Evolutionary conservation across 2,113 vertebrate genomes (phyloP), one percentile per base, ranked within the genome.

Genomic region (Chaenocephalus aceratus): DNA sequence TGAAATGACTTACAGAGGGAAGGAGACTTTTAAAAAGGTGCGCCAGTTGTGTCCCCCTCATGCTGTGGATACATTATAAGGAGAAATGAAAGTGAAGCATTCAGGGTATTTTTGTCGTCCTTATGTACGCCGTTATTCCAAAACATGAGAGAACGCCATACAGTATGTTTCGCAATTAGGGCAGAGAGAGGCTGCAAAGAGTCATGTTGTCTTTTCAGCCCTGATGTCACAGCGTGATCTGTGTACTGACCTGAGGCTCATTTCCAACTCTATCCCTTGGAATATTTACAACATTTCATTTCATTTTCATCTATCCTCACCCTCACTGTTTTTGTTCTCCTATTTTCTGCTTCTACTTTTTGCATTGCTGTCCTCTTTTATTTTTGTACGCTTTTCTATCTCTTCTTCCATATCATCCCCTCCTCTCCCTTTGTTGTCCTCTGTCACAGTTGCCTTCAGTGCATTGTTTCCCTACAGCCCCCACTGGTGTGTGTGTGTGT

Each of bases 151-250:
- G 34, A 14, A 44, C 2, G 12, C 10, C 10, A n/a, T 77, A n/a
- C n/a, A n/a, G n/a, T n/a, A 15, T 63, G 67, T 45, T 6, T 67
- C 36, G 7, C 67, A 66, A 34, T 54, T 41, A 65, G 68, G 2
- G n/a, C 12, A 57, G 23, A 3, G 6, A 70, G 44, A 60, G 23
- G 48, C 45, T 61, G 10, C 48, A 65, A 73, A 60, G 30, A 73
- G n/a, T 36, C 26, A 57, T 69, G 49, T 45, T 16, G 21, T 56
- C 46, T 61, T 18, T 59, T 75, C 59, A 69, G 51, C 41, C 93
- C 91, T 90, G 95, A 92, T 89, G 88, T 96, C 94, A 85, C 92
- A 95, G 94, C 96, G 91, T 91, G 89, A 93, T 86, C 89, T 90
- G 91, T 92, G 74, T n/a, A n/a, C n/a, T n/a, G 93, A 96, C 93